Evolutionary conservation across 2,888 invertebrate species (phyloP).

Genomic region (Hofmannophila pseudospretella): DNA sequence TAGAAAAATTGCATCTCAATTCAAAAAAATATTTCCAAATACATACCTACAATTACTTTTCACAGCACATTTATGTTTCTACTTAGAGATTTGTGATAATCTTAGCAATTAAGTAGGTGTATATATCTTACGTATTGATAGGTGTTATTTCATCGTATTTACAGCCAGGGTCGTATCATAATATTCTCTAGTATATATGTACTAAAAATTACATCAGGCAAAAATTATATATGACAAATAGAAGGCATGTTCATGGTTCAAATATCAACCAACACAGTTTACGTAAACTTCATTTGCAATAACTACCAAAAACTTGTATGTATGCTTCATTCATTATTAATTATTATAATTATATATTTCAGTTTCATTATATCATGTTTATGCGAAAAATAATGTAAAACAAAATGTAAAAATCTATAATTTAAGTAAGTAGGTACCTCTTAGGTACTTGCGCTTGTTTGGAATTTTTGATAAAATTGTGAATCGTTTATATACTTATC

Average conservation of each 20-base stretch:
- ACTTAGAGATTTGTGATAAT: conserved; percentile 9
- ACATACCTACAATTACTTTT: no score
- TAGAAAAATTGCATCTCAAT: no score
- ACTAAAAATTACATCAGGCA: conserved; percentile 37
- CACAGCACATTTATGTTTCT: conserved; percentile 39
- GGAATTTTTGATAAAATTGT: no score
- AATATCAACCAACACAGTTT: neutral
- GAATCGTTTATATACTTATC: no score
- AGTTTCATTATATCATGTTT: neutral
- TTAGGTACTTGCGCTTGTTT: no score
- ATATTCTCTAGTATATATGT: conserved; percentile 23
- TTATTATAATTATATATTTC: no score
- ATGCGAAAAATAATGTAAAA: neutral
- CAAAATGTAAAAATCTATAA: no score
- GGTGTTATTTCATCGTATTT: conserved; percentile 39
- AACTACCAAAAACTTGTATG: neutral
- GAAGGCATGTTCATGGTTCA: conserved; percentile 69
- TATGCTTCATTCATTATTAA: no score
- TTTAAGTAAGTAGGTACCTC: no score
- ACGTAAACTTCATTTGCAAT: neutral
- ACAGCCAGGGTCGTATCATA: conserved; percentile 33
- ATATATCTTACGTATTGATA: conserved; percentile 43
- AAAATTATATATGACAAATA: conserved; percentile 41
- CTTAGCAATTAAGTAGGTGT: conserved; percentile 23
- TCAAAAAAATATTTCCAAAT: no score